phyloP scores from a whole-genome alignment of 2,888 invertebrate species.

The Dasysyrphus albostriatus region DNA sequence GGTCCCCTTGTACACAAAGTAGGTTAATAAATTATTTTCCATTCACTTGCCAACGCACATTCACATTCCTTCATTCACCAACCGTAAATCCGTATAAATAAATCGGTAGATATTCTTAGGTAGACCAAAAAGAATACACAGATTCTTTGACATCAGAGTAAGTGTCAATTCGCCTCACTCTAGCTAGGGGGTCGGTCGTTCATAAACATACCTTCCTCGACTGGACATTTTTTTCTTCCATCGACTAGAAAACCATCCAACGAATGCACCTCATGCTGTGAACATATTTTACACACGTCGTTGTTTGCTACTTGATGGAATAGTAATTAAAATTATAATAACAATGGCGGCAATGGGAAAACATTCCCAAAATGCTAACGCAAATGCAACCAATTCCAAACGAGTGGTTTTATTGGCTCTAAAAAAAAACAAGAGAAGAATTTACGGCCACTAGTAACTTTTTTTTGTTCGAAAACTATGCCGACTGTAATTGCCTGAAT shows the following conservation, averaged over 20 bases:
- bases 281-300: conserved; percentile 56
- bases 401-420: conserved; percentile 27
- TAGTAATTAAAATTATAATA: conserved; percentile 69
- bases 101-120: neutral
- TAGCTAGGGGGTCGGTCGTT: conserved; percentile 10
- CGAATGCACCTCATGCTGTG: conserved; percentile 30
- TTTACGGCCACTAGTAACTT: neutral
- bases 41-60: conserved; percentile 25
- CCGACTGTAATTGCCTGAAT: conserved; percentile 26
- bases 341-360: conserved; percentile 46
- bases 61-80: conserved; percentile 1
- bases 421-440: neutral
- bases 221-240: neutral
- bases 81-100: conserved; percentile 18
- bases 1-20: neutral
- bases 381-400: conserved; percentile 1
- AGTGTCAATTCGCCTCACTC: conserved; percentile 30
- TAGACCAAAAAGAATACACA: conserved; percentile 6
- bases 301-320: conserved; percentile 54
- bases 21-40: conserved; percentile 23
- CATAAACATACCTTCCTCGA: neutral
- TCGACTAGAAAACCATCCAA: neutral
- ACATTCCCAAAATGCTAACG: neutral
- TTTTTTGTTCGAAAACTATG: conserved; percentile 7
- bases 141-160: conserved; percentile 15